Base-by-base conservation (phyloP, 2,113 vertebrate species). In the Grallaria varia region DNA sequence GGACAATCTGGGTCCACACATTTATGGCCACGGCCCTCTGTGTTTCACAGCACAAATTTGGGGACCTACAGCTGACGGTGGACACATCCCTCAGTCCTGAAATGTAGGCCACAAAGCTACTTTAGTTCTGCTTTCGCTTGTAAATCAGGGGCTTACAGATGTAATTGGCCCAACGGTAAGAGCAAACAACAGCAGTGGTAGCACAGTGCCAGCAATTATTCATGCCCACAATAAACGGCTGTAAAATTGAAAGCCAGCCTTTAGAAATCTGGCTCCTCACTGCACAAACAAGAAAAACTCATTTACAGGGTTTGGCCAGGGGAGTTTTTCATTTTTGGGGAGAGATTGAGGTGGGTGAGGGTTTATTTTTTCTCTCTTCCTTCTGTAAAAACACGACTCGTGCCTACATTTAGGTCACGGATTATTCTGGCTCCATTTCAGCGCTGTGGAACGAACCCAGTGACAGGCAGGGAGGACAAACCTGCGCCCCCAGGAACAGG, bases 121-220 rank as follows among this genome's bases (percentile, higher is more conserved):
- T 94, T 95, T 23, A 67, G 64, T 72, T 95, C 89, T 95, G 91
- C 86, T 95, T 95, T 75, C 71, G 89, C 86, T 96, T 95, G 96
- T 97, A 96, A 93, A 95, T 96, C 94, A 95, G 72, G 72, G 30
- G 60, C 80, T 96, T 95, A 96, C 95, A 95, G 15, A 58, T 96
- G 96, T 96, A 95, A 95, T 96, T 96, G 96, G 91, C 91, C 95
- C 74, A 84, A 83, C 85, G 24, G 6, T 84, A 93, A 90, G 95
- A 93, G 95, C 95, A 96, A 95, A 96, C 95, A 95, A 92, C 95
- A 96, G 96, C 88, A 89, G 86, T 50, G 83, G 89, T 39, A 92
- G 44, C 68, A 30, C 68, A 2, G 33, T 93, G 95, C 96, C 95
- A 96, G 95, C 94, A 95, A 95, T 96, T 96, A 95, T 95, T 96